Evolutionary conservation across 2,113 vertebrate species (phyloP).

Genomic region (Stegastes partitus): DNA sequence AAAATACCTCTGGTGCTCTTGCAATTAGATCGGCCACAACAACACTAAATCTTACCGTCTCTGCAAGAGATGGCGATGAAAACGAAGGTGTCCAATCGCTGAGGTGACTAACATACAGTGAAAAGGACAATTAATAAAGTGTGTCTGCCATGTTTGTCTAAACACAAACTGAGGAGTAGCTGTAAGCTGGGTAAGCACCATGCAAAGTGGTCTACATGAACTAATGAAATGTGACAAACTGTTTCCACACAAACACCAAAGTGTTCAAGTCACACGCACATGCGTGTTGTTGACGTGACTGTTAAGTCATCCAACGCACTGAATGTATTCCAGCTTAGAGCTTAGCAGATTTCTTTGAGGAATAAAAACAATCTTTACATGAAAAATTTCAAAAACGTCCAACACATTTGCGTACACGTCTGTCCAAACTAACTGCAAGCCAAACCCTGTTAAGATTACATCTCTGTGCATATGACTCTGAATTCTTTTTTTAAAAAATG

Average conservation of each 20-base stretch:
- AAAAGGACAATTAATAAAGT: constrained; percentile 71
- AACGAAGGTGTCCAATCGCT: constrained; percentile 79
- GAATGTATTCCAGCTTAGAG: constrained; percentile 27
- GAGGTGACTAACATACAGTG: constrained; percentile 48
- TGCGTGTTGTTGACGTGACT: constrained; percentile 60
- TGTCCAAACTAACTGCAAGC: not conserved
- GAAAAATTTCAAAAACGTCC: constrained; percentile 26
- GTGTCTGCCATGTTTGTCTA: constrained; percentile 61
- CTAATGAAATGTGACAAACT: constrained; percentile 83
- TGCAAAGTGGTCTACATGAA: constrained; percentile 57
- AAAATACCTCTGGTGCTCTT: constrained; percentile 88
- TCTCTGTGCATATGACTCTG: not conserved
- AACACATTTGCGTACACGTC: not conserved
- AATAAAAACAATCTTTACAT: constrained; percentile 16
- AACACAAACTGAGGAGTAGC: constrained; percentile 59
- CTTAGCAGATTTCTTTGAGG: constrained; percentile 18
- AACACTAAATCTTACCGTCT: constrained; percentile 83
- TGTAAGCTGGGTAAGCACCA: constrained; percentile 54
- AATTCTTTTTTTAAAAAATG: too few relatives aligned
- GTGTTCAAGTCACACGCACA: constrained; percentile 70
- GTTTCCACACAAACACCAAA: constrained; percentile 81
- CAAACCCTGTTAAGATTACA: too few relatives aligned
- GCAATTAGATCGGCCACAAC: constrained; percentile 87
- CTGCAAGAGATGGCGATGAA: constrained; percentile 83
- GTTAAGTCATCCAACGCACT: constrained; percentile 59